Conservation (phyloP, 2,888 invertebrate genomes). For the Andrena dorsata region DNA sequence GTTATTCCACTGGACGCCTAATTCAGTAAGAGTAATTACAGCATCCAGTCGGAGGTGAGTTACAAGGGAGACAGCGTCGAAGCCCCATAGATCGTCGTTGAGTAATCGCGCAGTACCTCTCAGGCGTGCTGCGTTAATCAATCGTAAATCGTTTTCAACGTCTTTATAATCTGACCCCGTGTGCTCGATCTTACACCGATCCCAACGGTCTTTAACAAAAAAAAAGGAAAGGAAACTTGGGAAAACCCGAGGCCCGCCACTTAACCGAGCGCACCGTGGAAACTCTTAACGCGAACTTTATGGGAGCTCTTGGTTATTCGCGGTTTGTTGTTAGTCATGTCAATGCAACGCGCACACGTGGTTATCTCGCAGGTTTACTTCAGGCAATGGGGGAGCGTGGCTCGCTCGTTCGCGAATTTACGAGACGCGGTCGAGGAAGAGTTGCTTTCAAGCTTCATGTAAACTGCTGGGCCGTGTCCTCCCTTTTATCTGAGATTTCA, state of each 20-base stretch:
- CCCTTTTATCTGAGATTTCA: conserved; percentile 14
- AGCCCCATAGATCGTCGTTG: conserved; percentile 4
- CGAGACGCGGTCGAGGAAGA: conserved; percentile 29
- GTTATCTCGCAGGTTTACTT: conserved; percentile 30
- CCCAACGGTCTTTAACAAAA: neutral
- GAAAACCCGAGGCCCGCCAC: conserved; percentile 2
- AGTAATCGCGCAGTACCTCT: conserved; percentile 3
- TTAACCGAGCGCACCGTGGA: conserved; percentile 11
- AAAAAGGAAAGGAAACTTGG: neutral
- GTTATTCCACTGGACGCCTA: neutral
- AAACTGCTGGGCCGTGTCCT: conserved; percentile 10
- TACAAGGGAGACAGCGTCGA: neutral
- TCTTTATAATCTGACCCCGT: conserved; percentile 29
- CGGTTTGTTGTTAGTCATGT: conserved; percentile 39
- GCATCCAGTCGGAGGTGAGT: conserved; percentile 14
- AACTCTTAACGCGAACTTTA: conserved; percentile 27
- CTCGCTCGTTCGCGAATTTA: conserved; percentile 35
- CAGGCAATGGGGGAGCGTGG: conserved; percentile 17
- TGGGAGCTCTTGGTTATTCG: conserved; percentile 38
- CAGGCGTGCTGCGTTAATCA: conserved; percentile 25
- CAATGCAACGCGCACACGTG: conserved; percentile 32
- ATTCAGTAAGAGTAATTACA: neutral
- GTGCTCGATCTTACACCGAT: conserved; percentile 16
- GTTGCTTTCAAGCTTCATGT: conserved; percentile 15
- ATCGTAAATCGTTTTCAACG: conserved; percentile 39